A percentile compares a stretch with the other conserved stretches of the same genome.
Conservation (phyloP, 2,797 vertebrate genomes). For the Pangasius macronema region DNA sequence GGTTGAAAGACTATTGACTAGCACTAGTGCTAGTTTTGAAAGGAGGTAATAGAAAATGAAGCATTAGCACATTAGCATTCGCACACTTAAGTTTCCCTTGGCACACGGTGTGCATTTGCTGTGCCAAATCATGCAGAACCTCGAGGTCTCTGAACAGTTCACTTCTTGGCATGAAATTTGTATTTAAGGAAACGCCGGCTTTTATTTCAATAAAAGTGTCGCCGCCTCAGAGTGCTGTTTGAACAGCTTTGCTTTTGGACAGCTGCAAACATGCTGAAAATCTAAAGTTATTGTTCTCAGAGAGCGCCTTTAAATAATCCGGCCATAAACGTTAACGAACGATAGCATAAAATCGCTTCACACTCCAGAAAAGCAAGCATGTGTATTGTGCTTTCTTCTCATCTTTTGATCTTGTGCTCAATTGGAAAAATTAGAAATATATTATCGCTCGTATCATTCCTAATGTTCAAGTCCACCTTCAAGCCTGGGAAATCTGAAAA, state of each 20-base stretch:
- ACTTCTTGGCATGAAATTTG: constrained; percentile 56
- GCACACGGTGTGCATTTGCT: constrained; percentile 34
- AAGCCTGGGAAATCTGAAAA: neutral
- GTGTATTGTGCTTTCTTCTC: neutral
- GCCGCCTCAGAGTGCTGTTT: constrained; percentile 41
- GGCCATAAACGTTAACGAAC: constrained; percentile 33
- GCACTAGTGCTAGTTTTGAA: neutral
- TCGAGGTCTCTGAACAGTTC: constrained; percentile 43
- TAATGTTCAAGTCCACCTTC: neutral
- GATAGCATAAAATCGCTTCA: constrained; percentile 23
- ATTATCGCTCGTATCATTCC: neutral
- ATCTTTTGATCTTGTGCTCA: neutral
- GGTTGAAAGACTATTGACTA: neutral
- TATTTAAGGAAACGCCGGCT: constrained; percentile 49
- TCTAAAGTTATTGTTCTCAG: constrained; percentile 48
- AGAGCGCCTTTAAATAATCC: constrained; percentile 44
- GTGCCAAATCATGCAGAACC: constrained; percentile 54
- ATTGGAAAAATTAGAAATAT: neutral
- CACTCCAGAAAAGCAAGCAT: neutral
- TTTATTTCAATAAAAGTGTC: constrained; percentile 50
- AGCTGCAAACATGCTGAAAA: constrained; percentile 42
- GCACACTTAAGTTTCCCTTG: constrained; percentile 56
- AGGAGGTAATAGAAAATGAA: constrained; percentile 3
- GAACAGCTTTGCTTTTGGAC: constrained; percentile 43
- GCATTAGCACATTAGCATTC: constrained; percentile 17